These are phyloP conservation scores for Sebastolobus altivelis DNA, from an alignment of 2,797 vertebrate genomes.

Conservation along the genomic window DNA sequence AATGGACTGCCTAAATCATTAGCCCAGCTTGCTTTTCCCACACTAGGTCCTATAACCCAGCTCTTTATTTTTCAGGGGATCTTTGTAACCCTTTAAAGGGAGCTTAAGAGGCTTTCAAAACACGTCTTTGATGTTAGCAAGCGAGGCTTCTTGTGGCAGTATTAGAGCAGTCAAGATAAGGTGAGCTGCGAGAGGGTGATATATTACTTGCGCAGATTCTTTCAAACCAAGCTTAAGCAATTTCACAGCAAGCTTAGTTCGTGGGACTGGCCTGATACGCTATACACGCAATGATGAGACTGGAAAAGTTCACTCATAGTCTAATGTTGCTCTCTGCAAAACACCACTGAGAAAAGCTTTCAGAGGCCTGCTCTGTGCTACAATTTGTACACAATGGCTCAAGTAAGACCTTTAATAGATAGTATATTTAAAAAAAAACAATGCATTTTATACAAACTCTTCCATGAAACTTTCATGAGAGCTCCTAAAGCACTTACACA, in stretches of 20 bases:
- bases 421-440: not conserved
- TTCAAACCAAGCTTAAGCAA: conserved; percentile 82
- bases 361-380: not conserved
- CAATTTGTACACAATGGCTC: not conserved
- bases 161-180: conserved; percentile 82
- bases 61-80: conserved; percentile 72
- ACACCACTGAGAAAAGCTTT: conserved; percentile 29
- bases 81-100: conserved; percentile 79
- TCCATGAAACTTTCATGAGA: conserved; percentile 37
- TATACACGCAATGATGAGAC: conserved; percentile 61
- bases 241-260: conserved; percentile 81
- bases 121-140: conserved; percentile 84
- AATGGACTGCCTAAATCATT: conserved; percentile 60
- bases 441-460: conserved; percentile 21
- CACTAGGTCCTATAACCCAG: conserved; percentile 62
- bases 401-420: not conserved
- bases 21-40: conserved; percentile 75
- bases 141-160: conserved; percentile 77
- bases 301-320: conserved; percentile 44
- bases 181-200: conserved; percentile 79
- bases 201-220: conserved; percentile 80
- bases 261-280: conserved; percentile 52
- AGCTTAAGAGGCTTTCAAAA: conserved; percentile 81
- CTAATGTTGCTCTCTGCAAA: conserved; percentile 37
- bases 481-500: conserved; percentile 44